A percentile compares a stretch with the other conserved stretches of the same genome.
Evolutionary conservation across 92 coral and sea anemone species (phyloP).

Genomic region (Porites divaricata): DNA sequence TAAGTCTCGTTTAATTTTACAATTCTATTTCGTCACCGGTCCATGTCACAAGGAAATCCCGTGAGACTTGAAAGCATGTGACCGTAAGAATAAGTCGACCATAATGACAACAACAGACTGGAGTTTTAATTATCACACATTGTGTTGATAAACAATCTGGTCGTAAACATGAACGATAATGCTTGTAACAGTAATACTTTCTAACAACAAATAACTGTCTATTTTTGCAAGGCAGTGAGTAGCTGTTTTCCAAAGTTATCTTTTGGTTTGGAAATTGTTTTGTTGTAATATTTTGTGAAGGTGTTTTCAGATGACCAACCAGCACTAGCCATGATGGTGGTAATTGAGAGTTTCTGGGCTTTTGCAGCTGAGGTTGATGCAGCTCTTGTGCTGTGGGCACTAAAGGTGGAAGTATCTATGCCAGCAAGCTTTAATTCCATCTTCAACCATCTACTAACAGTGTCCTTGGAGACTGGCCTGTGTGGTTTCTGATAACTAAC

Average conservation of each 20-base stretch:
- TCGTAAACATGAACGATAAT: neutral
- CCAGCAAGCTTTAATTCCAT: conserved; percentile 38
- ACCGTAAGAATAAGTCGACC: conserved; percentile 24
- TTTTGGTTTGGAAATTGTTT: conserved; percentile 25
- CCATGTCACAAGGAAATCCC: too few species aligned
- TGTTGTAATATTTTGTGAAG: too few species aligned
- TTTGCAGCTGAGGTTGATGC: too few species aligned
- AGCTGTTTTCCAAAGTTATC: conserved; percentile 51
- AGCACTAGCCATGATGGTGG: conserved; percentile 36
- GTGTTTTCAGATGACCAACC: conserved; percentile 68
- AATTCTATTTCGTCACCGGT: too few species aligned
- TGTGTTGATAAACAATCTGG: neutral
- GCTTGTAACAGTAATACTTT: neutral
- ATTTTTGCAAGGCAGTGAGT: conserved; percentile 29
- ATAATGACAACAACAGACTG: neutral
- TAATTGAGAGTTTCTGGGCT: conserved; percentile 40
- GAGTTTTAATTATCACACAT: neutral
- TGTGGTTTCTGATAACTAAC: too few species aligned
- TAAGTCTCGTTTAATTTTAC: too few species aligned
- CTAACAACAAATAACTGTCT: neutral
- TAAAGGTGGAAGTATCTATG: conserved; percentile 7
- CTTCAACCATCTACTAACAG: too few species aligned
- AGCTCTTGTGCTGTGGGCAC: too few species aligned
- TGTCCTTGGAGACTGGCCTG: too few species aligned
- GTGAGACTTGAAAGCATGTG: conserved; percentile 61